phyloP scores from a whole-genome alignment of 2,113 vertebrate species.

The Tapirus terrestris region DNA sequence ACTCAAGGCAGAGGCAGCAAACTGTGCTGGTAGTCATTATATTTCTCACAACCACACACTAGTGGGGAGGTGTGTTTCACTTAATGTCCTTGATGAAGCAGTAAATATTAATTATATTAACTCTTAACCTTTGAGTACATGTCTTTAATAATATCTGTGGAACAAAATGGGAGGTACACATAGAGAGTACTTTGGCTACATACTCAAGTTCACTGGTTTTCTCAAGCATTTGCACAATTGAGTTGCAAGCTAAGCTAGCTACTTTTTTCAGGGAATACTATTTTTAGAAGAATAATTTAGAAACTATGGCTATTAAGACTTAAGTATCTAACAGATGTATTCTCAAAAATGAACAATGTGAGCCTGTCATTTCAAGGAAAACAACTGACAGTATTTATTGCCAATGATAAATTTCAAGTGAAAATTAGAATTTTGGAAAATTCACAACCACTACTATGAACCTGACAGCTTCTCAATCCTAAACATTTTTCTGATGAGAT shows the following conservation, averaged over 20 bases:
- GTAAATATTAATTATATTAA: neutral
- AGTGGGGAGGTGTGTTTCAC: neutral
- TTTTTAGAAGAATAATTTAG: neutral
- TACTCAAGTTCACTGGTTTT: neutral
- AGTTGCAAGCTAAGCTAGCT: neutral
- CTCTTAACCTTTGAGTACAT: neutral
- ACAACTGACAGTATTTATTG: neutral
- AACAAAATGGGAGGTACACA: neutral
- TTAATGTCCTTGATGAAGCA: neutral
- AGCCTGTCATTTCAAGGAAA: neutral
- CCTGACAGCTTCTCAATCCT: neutral
- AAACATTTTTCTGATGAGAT: neutral
- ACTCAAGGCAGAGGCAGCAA: neutral
- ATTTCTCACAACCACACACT: neutral
- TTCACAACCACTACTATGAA: neutral
- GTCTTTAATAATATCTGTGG: neutral
- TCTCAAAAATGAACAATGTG: neutral
- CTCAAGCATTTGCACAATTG: neutral
- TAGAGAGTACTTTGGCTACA: neutral
- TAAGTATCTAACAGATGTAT: neutral
- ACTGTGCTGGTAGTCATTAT: neutral
- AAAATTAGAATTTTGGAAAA: constrained; percentile 18
- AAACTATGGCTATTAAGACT: neutral
- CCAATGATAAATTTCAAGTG: neutral
- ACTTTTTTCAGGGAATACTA: neutral